Evolutionary conservation across 2,888 invertebrate genomes (phyloP).

Genomic region (Cryptocephalus moraei): DNA sequence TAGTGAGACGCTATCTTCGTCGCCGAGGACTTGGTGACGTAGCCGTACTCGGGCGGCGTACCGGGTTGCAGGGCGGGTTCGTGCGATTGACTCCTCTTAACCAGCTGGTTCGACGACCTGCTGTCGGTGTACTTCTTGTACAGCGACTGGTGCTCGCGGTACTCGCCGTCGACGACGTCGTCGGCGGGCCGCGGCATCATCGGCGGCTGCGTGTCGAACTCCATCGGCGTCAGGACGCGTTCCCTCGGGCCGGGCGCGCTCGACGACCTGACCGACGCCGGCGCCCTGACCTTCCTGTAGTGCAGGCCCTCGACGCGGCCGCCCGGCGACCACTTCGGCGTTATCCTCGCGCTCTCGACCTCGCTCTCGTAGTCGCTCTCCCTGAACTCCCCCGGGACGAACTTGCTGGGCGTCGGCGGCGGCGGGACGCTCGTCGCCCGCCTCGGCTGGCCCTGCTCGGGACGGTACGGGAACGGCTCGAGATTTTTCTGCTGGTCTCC

Average conservation of each 20-base stretch:
- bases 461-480: conserved; percentile 41
- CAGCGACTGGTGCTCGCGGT: conserved; percentile 14
- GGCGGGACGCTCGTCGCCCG: conserved; percentile 37
- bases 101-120: conserved; percentile 24
- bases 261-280: conserved; percentile 39
- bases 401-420: conserved; percentile 52
- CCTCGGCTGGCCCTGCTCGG: conserved; percentile 35
- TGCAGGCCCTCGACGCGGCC: conserved; percentile 47
- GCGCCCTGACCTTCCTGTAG: conserved; percentile 53
- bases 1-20: conserved; percentile 50
- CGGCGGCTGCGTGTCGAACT: conserved; percentile 47
- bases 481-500: conserved; percentile 38
- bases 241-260: conserved; percentile 41
- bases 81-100: conserved; percentile 24
- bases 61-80: conserved; percentile 41
- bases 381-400: conserved; percentile 52
- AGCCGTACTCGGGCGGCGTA: conserved; percentile 51
- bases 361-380: conserved; percentile 66
- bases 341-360: conserved; percentile 48
- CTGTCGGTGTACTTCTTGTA: conserved; percentile 26
- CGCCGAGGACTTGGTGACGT: conserved; percentile 34
- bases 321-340: conserved; percentile 55
- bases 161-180: conserved; percentile 16
- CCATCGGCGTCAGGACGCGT: conserved; percentile 49
- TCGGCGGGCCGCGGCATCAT: conserved; percentile 32